Percentiles rank a stretch among this genome's conserved stretches.
These are phyloP conservation scores for Pocota personata DNA, from an alignment of 2,888 invertebrate genomes.

Conservation along the genomic window DNA sequence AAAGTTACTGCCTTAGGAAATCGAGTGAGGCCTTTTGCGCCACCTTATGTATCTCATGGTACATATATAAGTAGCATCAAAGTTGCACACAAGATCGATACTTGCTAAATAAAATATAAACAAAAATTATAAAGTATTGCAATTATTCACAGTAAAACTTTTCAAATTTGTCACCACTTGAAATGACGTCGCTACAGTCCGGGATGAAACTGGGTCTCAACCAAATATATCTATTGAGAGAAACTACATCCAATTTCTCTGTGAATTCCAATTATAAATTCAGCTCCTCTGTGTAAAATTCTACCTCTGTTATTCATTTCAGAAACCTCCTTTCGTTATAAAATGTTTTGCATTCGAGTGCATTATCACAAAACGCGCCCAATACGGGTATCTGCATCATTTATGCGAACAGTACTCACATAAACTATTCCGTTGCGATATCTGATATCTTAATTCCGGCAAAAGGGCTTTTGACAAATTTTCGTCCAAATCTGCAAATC, in stretches of 20 bases:
- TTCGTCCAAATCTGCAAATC: conserved; percentile 46
- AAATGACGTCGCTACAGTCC: no score
- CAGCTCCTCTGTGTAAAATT: background rate
- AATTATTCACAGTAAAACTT: no score
- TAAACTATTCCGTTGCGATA: conserved; percentile 37
- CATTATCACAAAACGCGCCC: background rate
- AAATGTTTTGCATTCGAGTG: background rate
- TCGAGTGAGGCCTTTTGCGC: no score
- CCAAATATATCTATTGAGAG: conserved; percentile 1
- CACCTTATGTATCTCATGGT: no score
- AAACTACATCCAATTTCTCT: background rate
- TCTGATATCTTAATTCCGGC: conserved; percentile 58
- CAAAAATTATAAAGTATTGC: no score
- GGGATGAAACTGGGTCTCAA: no score
- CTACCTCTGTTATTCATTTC: background rate
- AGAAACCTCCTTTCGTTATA: background rate
- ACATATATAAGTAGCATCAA: no score
- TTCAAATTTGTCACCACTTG: no score
- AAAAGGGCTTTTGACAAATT: conserved; percentile 50
- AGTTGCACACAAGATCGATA: no score
- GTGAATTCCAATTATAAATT: conserved; percentile 15
- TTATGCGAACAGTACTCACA: conserved; percentile 7
- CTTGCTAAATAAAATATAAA: no score
- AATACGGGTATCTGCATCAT: conserved; percentile 10
- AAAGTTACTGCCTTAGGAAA: no score